Percentiles rank a stretch among this genome's conserved stretches.
Evolutionary conservation across 2,113 vertebrate genomes (phyloP).

Genomic region (Phyllostomus hastatus): DNA sequence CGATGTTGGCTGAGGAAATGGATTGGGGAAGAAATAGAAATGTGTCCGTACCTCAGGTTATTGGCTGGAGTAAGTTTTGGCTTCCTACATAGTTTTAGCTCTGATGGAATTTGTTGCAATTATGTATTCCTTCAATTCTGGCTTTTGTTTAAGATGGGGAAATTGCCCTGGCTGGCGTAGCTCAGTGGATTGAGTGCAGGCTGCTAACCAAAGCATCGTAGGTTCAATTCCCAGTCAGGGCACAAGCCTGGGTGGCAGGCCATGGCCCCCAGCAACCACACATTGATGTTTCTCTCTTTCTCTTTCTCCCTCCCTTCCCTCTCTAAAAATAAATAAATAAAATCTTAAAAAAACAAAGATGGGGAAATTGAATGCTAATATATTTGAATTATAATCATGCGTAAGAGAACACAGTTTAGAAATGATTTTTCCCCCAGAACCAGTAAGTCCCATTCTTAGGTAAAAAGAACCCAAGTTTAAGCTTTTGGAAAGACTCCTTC

Average conservation of each 20-base stretch:
- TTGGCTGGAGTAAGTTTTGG: not conserved
- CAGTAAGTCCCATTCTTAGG: slow-evolving; percentile 5
- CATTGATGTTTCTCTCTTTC: too few relatives aligned
- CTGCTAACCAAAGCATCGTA: too few relatives aligned
- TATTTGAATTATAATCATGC: not conserved
- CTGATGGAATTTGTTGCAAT: not conserved
- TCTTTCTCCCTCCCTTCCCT: too few relatives aligned
- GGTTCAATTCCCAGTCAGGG: too few relatives aligned
- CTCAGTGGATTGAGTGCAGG: too few relatives aligned
- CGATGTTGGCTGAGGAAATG: slow-evolving; percentile 3
- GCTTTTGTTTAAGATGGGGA: slow-evolving; percentile 41
- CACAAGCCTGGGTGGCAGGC: too few relatives aligned
- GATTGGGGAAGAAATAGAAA: slow-evolving; percentile 14
- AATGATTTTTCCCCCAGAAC: not conserved
- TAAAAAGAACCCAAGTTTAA: slow-evolving; percentile 14
- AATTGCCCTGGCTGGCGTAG: not conserved
- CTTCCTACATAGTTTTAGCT: not conserved
- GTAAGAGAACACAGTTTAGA: not conserved
- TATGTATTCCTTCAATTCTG: slow-evolving; percentile 6
- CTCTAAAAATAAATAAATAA: too few relatives aligned
- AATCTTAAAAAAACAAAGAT: not conserved
- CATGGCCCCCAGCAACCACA: too few relatives aligned
- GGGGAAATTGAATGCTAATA: not conserved
- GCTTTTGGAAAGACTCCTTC: slow-evolving; percentile 30
- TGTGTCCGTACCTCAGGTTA: not conserved